Evolutionary conservation across 2,797 vertebrate species (phyloP), one percentile per base, ranked within the genome.

Genomic region (Lycodopsis pacificus): DNA sequence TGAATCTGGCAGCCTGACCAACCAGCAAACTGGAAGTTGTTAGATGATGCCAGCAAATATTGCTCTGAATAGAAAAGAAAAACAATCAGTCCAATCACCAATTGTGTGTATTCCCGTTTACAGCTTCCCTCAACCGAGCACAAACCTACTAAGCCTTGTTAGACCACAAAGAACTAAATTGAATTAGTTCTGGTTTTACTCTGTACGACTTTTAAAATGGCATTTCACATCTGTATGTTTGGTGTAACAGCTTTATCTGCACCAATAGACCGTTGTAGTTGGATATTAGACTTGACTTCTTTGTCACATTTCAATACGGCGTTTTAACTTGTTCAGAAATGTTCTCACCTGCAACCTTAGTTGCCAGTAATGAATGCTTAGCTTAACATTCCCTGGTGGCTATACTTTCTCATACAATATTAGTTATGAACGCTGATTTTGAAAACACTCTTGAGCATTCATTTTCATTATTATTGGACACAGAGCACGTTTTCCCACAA

Each of bases 331-430:
- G 22, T 42, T 40, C 20, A 2, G 42, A 68, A 51, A 76, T 79
- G 63, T 22, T 36, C 76, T 76, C 73, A 80, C 38, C 53, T 63
- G 27, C 61, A 64, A 54, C 44, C 65, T 40, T 58, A 71, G 77
- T 56, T 56, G 42, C 13, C 4, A 1, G 27, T 67, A 76, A 73
- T 80, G 61, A 4, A 79, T 53, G 34, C 65, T n/a, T 40, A 71
- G 58, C 20, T 27, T 59, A 13, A 62, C 38, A 49, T 58, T 70
- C 32, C 56, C 64, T 4, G 6, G 12, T 73, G 38, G 48, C 36
- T 73, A 5, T 32, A 54, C 51, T 77, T 75, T 74, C 9, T 53
- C 48, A 61, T 65, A 74, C 54, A 71, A 42, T 48, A 53, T 71
- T 56, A 62, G 56, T 53, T 71, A 49, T 58, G 30, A 65, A 56